Conservation (phyloP, 2,888 invertebrate species). For the Pediacus dermestoides region DNA sequence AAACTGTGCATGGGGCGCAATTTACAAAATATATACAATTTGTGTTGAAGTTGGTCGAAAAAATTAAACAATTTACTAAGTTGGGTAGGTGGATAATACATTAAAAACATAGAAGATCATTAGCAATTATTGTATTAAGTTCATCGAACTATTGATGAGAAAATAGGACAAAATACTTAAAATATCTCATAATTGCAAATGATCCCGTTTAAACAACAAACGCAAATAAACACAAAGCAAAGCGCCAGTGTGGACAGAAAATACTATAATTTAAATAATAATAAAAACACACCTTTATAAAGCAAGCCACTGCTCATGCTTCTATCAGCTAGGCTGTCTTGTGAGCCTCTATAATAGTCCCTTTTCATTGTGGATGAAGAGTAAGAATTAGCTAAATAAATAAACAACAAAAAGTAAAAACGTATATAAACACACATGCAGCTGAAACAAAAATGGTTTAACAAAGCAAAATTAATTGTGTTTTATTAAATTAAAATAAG, state of each 20-base stretch:
- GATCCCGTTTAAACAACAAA: neutral
- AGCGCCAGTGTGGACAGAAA: too few species aligned
- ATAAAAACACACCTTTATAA: slow-evolving; percentile 65
- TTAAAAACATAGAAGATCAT: too few species aligned
- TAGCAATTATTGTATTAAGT: too few species aligned
- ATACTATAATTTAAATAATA: slow-evolving; percentile 18
- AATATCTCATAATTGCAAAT: too few species aligned
- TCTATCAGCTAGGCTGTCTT: slow-evolving; percentile 79
- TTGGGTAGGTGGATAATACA: too few species aligned
- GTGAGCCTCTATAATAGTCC: slow-evolving; percentile 88
- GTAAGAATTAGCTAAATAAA: slow-evolving; percentile 36
- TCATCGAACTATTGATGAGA: too few species aligned
- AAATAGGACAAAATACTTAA: too few species aligned
- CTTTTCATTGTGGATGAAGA: slow-evolving; percentile 70
- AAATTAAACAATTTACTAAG: too few species aligned
- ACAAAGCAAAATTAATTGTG: neutral
- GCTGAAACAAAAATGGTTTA: slow-evolving; percentile 6
- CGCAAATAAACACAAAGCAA: neutral
- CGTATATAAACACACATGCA: too few species aligned
- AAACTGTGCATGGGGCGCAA: slow-evolving; percentile 12
- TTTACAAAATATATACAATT: slow-evolving; percentile 6
- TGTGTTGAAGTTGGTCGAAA: too few species aligned
- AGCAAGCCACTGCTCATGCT: slow-evolving; percentile 59
- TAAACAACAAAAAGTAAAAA: slow-evolving; percentile 9
- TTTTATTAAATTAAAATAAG: slow-evolving; percentile 6